Base-by-base conservation (phyloP, 2,797 vertebrate genomes). In the Avahi laniger region DNA sequence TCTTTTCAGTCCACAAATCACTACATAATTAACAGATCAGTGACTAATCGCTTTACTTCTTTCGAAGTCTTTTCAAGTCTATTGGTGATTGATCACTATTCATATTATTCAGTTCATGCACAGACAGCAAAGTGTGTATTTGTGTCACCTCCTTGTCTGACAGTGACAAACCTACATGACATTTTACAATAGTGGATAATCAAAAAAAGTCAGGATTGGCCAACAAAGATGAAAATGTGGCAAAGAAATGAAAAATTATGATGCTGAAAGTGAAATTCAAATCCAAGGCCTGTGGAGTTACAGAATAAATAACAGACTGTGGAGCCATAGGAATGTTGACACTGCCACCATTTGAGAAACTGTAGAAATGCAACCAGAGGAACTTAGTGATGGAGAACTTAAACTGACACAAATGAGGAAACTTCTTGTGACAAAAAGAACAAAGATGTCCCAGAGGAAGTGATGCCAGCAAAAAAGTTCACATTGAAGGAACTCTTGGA, bases 1-100 rank as follows among this genome's bases (percentile, higher is more conserved):
- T 92, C 85, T 89, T 85, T 90, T 83, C 81, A 69, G 30, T 69
- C 76, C 43, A 78, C 65, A 90, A 57, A 78, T 95, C 57, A 70
- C 70, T 63, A 48, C 12, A 3, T 48, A 90, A 76, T 50, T 63
- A 91, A 83, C 12, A 61, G 43, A 95, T 70, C 61, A 82, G 75
- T 67, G 80, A 92, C 41, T 69, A 67, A 57, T 89, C 59, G 85
- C 28, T 12, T 89, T 59, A 76, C 83, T 89, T 96, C 50, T 85
- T 84, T 93, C 69, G 57, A 76, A 94, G 69, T 76, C 79, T 57
- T 82, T 93, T 76, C 38, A 83, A 46, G 43, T 69, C 50, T 69
- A 2, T 52, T 54, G 63, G 57, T 83, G 87, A 73, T 65, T 94
- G 48, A 18, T 54, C 59, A 89, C 79, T 69, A 89, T 59, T 72